Evolutionary conservation across 2,113 vertebrate species (phyloP).

Genomic region (Isurus oxyrinchus): DNA sequence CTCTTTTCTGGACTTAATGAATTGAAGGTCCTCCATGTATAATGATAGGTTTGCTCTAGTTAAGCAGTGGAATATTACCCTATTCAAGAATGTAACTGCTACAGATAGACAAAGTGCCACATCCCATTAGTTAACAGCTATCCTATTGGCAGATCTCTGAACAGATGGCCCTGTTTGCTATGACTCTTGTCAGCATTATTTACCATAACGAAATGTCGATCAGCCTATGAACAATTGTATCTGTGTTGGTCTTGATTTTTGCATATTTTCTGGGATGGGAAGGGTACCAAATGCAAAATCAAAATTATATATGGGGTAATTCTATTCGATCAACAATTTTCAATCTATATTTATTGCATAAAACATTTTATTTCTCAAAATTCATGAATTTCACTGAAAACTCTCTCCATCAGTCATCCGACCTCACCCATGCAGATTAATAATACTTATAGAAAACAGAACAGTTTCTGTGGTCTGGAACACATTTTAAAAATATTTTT

Average conservation of each 20-base stretch:
- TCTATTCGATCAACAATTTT: background rate
- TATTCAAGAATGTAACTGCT: background rate
- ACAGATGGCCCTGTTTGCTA: conserved; percentile 21
- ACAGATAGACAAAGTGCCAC: background rate
- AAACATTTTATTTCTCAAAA: background rate
- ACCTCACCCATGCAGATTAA: background rate
- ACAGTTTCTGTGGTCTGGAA: background rate
- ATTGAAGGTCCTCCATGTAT: background rate
- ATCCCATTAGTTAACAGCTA: conserved; percentile 23
- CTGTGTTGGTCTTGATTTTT: background rate
- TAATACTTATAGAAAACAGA: background rate
- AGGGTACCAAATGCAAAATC: background rate
- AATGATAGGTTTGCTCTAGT: background rate
- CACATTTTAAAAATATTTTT: background rate
- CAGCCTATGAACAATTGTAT: background rate
- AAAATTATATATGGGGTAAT: background rate
- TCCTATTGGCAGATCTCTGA: background rate
- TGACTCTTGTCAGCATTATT: background rate
- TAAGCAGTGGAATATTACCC: background rate
- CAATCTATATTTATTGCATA: background rate
- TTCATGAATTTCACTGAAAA: background rate
- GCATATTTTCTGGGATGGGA: background rate
- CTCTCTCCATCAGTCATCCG: background rate
- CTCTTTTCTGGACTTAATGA: background rate
- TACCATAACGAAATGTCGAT: background rate